phyloP scores from a whole-genome alignment of 2,888 invertebrate genomes.

The Dendrolimus pini region DNA sequence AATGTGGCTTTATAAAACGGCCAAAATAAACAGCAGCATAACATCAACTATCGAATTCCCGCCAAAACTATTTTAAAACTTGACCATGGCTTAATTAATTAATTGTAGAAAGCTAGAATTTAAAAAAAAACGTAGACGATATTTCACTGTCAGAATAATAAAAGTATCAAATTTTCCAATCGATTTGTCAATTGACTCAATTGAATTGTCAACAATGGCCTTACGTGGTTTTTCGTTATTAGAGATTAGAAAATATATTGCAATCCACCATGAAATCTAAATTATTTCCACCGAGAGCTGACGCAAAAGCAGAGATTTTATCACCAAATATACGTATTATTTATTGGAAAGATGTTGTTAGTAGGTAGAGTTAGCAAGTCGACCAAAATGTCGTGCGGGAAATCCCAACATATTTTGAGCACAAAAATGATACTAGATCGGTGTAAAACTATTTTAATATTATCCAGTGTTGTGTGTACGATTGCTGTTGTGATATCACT shows the following conservation, averaged over 20 bases:
- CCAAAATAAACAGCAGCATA: too few species aligned
- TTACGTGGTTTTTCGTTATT: constrained; percentile 67
- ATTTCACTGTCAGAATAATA: constrained; percentile 1
- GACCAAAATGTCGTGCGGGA: constrained; percentile 49
- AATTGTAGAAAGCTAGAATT: background rate
- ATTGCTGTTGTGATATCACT: constrained; percentile 58
- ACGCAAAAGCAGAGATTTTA: constrained; percentile 27
- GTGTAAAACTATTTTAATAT: constrained; percentile 60
- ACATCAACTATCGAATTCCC: too few species aligned
- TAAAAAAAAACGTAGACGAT: background rate
- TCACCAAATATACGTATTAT: constrained; percentile 30
- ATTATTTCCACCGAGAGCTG: constrained; percentile 34
- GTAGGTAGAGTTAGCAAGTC: constrained; percentile 49
- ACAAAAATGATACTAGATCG: constrained; percentile 59
- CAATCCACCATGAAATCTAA: constrained; percentile 56
- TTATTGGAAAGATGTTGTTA: constrained; percentile 48
- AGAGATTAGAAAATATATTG: constrained; percentile 45
- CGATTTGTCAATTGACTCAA: constrained; percentile 4
- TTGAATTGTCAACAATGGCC: constrained; percentile 30
- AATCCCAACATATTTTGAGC: constrained; percentile 35
- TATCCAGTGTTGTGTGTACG: constrained; percentile 63
- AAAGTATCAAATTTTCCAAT: constrained; percentile 3
- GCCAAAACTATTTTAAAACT: too few species aligned
- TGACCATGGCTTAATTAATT: too few species aligned
- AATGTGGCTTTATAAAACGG: too few species aligned